phyloP scores from a whole-genome alignment of 2,797 vertebrate species.

The Acipenser ruthenus region DNA sequence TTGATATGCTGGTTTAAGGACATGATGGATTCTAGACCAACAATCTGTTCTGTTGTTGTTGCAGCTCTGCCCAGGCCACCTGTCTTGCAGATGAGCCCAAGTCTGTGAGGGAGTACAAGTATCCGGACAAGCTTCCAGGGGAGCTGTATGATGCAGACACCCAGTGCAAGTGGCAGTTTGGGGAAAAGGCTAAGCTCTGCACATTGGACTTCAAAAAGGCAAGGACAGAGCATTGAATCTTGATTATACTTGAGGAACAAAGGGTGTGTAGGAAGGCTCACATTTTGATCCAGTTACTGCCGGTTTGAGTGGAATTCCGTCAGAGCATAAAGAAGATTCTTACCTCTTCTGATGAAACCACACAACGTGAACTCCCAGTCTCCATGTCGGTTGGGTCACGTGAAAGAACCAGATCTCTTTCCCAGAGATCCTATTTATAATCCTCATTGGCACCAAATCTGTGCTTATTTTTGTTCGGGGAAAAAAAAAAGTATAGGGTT shows the following conservation, averaged over 20 bases:
- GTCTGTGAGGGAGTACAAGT: conserved; percentile 70
- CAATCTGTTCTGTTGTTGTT: conserved; percentile 20
- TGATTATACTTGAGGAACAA: background rate
- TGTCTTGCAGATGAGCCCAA: conserved; percentile 78
- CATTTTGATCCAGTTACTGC: conserved; percentile 7
- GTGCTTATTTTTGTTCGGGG: no score
- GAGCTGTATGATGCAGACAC: conserved; percentile 81
- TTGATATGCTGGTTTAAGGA: no score
- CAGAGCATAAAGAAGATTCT: background rate
- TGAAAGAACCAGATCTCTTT: no score
- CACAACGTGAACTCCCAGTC: no score
- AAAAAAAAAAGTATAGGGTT: no score
- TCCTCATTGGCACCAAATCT: no score
- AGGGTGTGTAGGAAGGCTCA: conserved; percentile 16
- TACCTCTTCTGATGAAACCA: no score
- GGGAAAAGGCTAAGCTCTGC: conserved; percentile 84
- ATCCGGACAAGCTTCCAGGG: conserved; percentile 78
- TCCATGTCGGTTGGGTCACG: no score
- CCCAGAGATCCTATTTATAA: no score
- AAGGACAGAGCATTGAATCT: conserved; percentile 27
- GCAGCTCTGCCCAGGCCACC: conserved; percentile 73
- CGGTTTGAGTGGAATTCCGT: background rate
- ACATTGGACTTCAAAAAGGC: conserved; percentile 84
- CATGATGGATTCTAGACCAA: background rate
- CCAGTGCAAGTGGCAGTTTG: conserved; percentile 91